A percentile compares a stretch with the other conserved stretches of the same genome.
Evolutionary conservation across 1,140 invertebrate species (phyloP).

Genomic region (Plectrocnemia conspersa): DNA sequence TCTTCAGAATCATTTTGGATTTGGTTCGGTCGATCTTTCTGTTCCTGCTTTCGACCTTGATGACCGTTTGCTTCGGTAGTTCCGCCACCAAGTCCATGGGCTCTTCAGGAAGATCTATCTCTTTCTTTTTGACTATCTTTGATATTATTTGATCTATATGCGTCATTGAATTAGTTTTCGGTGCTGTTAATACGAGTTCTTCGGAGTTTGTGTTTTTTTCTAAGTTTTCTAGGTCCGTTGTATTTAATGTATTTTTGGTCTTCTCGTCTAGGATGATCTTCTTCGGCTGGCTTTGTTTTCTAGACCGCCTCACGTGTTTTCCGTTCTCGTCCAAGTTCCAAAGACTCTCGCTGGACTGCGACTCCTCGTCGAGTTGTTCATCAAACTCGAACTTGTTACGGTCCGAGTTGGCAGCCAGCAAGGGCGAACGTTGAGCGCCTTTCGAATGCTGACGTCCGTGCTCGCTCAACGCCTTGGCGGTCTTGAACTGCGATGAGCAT

Average conservation of each 20-base stretch:
- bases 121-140: conserved; percentile 17
- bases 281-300: conserved; percentile 50
- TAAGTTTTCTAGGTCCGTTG: neutral
- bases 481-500: conserved; percentile 26
- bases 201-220: no score
- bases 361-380: conserved; percentile 38
- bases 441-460: conserved; percentile 49
- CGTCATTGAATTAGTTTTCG: no score
- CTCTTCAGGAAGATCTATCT: neutral
- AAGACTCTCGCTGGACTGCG: conserved; percentile 37
- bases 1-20: neutral
- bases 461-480: conserved; percentile 25
- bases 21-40: neutral
- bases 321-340: conserved; percentile 36
- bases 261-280: conserved; percentile 43
- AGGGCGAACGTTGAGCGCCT: conserved; percentile 31
- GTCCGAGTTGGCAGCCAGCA: conserved; percentile 40
- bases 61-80: neutral
- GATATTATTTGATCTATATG: conserved; percentile 28
- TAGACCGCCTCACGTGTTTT: conserved; percentile 40
- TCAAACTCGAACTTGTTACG: conserved; percentile 39
- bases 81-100: neutral
- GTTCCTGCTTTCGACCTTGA: neutral
- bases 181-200: neutral
- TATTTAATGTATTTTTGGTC: neutral